Evolutionary conservation across 2,888 invertebrate genomes (phyloP), one percentile per base, ranked within the genome.

Genomic region (Iselma pallidipennis): DNA sequence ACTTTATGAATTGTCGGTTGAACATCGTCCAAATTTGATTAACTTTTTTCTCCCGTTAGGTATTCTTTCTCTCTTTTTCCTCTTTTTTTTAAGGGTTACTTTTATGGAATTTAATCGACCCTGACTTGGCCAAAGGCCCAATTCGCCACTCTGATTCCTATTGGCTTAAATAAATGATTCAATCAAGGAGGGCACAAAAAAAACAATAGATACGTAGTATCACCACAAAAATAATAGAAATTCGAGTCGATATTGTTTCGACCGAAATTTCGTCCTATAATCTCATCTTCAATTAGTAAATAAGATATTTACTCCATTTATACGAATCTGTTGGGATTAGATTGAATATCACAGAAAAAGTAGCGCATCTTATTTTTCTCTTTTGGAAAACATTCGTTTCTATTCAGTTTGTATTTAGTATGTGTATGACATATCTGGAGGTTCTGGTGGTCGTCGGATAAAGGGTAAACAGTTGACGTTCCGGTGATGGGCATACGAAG

Each of bases 1-100:
- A 76, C 78, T 77, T 77, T 74, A 75, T 76, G 78, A 79, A 80
- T 80, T 78, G 79, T 78, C 71, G 75, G 74, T 71, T 75, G 71
- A 76, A 79, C 76, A 76, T 75, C 76, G 73, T 74, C 73, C 69
- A 77, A 75, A 78, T 78, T 78, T 78, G 75, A 79, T 79, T 78
- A 78, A 76, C 74, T 74, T 67, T 37, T 37, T 16, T 5, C 2
- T 37, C 9, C n/a, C 5, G 16, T 6, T 16, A 2, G 7, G 7
- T 16, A 4, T n/a, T 14, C 33, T 12, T n/a, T n/a, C 12, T 33
- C 14, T 33, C 3, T n/a, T 33, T 12, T 33, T 33, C 33, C 12
- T 16, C 37, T 6, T 37, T 37, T 19, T 63, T 59, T 55, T 59
- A 56, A 57, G 56, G 56, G 59, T 56, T 29, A n/a, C 29, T 63